Evolutionary conservation across 1,140 invertebrate genomes (phyloP).

Genomic region (Pseudachorutes palmiensis): DNA sequence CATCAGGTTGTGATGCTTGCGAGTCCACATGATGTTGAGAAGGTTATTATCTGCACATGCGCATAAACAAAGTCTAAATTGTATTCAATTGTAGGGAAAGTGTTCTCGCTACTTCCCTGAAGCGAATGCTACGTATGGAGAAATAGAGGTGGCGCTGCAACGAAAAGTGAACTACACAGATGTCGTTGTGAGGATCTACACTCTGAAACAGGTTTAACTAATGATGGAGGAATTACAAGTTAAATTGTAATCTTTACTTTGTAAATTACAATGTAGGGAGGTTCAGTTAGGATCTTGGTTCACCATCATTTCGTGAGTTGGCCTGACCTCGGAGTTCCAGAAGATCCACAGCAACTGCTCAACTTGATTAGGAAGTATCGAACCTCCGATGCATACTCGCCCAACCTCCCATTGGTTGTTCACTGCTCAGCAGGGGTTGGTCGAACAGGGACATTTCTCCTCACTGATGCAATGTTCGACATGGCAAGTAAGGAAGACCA

Average conservation of each 20-base stretch:
- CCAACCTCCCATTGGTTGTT: neutral
- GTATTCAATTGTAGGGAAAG: no score
- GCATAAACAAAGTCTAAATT: neutral
- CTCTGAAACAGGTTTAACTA: neutral
- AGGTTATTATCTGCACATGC: neutral
- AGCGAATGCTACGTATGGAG: neutral
- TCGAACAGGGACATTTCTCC: neutral
- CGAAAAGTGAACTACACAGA: neutral
- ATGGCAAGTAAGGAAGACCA: neutral
- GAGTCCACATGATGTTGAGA: constrained; percentile 4
- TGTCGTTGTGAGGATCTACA: neutral
- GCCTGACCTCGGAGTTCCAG: constrained; percentile 11
- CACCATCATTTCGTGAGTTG: constrained; percentile 7
- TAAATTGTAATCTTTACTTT: no score
- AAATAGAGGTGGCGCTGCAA: neutral
- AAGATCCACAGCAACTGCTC: constrained; percentile 7
- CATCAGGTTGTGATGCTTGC: neutral
- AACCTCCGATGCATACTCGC: neutral
- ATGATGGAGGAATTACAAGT: no score
- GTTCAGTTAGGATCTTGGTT: neutral
- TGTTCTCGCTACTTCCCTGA: neutral
- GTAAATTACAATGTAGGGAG: neutral
- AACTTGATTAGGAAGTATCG: neutral
- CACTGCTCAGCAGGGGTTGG: constrained; percentile 4
- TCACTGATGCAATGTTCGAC: neutral